Evolutionary conservation across 30 jellyfish, hydroid and myxozoan species (phyloP), one percentile per base, ranked within the genome.

Genomic region (Cassiopea xamachana): DNA sequence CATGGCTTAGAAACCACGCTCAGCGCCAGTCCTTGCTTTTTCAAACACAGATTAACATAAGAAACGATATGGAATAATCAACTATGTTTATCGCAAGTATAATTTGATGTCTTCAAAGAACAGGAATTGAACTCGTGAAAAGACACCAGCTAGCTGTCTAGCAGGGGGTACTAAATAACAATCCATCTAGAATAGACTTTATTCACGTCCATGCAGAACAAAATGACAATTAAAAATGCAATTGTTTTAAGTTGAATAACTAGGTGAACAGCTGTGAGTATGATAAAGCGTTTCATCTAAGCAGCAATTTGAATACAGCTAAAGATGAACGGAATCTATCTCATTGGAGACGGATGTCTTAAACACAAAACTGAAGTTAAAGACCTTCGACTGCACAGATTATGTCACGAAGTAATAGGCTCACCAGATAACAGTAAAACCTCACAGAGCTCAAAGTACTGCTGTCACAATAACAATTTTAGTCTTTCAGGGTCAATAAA

Each of bases 1-100:
- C 95, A 88, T 79, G 80, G 95, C 86, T 88, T 88, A 69, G 17
- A 88, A 88, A 88, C 95, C 95, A 71, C 95, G 86, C 95, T 60
- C 95, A 88, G 95, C 87, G 81, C 86, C 87, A 72, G 87, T 49
- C 95, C 95, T 79, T 85, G 48, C 87, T 88, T 88, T 88, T 88
- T 88, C 95, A 67, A 88, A 79, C 95, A 69, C 91, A 79, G 95
- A 88, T 88, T 88, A 88, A 76, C 86, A 88, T 79, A 82, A 88
- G 95, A 88, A 77, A 87, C 88, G 89, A 77, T 74, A 77, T 87
- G 84, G 87, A 88, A 88, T 88, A 88, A 88, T 88, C 90, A 74
- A 88, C 95, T 18, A 83, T 78, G 77, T 87, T 88, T 79, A 79
- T 88, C 95, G 77, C 95, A 12, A 88, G 90, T 79, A 77, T 88